phyloP scores from a whole-genome alignment of 2,888 invertebrate genomes.

The Cactoblastis cactorum region DNA sequence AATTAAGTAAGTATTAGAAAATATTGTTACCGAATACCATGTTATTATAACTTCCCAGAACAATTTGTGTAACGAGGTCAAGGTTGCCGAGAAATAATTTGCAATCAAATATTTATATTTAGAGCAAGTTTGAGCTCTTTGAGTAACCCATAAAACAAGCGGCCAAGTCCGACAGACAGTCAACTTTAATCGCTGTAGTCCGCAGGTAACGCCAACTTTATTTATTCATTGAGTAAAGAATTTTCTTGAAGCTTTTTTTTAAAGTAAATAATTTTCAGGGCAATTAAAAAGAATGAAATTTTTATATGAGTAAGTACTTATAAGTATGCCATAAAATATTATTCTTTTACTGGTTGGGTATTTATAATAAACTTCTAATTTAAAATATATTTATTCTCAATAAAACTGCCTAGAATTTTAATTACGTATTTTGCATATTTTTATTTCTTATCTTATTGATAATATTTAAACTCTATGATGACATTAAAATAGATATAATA shows the following conservation, averaged over 20 bases:
- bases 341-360: no score
- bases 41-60: no score
- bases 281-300: no score
- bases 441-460: no score
- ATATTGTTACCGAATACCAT: no score
- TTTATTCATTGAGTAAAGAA: neutral
- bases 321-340: no score
- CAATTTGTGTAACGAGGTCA: neutral
- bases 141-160: neutral
- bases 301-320: no score
- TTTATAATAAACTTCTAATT: neutral
- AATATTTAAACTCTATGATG: constrained; percentile 1
- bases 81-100: neutral
- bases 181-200: constrained; percentile 6
- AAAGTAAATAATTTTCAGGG: no score
- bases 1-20: no score
- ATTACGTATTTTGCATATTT: no score
- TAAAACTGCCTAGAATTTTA: neutral
- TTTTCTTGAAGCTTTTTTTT: no score
- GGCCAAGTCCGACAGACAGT: constrained; percentile 7
- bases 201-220: constrained; percentile 11
- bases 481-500: constrained; percentile 1
- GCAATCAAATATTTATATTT: neutral
- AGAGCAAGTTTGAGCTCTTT: constrained; percentile 1
- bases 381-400: neutral